Evolutionary conservation across 2,888 invertebrate genomes (phyloP), one percentile per base, ranked within the genome.

Genomic region (Oscheius sp.): DNA sequence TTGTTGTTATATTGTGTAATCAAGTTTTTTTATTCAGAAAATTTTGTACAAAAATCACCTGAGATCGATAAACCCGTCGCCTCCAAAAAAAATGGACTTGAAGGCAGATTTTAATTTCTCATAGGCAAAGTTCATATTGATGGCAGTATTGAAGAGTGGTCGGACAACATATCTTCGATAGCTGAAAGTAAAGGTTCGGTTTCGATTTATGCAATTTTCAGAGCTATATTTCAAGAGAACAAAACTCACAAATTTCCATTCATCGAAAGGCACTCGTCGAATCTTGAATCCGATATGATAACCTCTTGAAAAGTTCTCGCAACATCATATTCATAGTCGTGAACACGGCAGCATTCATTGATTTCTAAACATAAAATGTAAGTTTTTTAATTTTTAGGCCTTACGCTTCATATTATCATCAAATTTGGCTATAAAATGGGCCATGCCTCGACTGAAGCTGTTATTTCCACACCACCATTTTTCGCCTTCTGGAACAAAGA

Each of bases 391-490:
- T n/a, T n/a, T 27, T 20, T 6, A 10, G 25, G 20, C 29, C 17
- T 17, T n/a, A 55, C 55, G 8, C 23, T 55, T n/a, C 8, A 55
- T 34, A 34, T 37, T 33, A 6, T 12, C 25, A 25, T 55, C 55
- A n/a, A 20, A 12, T 34, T 34, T 33, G 8, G 55, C 55, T n/a
- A 55, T 55, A 34, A 20, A n/a, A 37, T 55, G 55, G 2, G 55
- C 55, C 55, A 55, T 17, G 2, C 55, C 55, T 17, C 55, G 33
- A 34, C 34, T 55, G 55, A 34, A n/a, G n/a, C 34, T 55, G 55
- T 55, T 55, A 20, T 55, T 55, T 8, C 55, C 55, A 55, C 55
- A 55, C 55, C 55, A 55, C 55, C 55, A 55, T 55, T 55, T 55
- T 17, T 33, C 34, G 52, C n/a, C 25, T 4, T 20, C 52, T 27